Conservation (phyloP, 2,113 vertebrate species). For the Oxyruncus cristatus region DNA sequence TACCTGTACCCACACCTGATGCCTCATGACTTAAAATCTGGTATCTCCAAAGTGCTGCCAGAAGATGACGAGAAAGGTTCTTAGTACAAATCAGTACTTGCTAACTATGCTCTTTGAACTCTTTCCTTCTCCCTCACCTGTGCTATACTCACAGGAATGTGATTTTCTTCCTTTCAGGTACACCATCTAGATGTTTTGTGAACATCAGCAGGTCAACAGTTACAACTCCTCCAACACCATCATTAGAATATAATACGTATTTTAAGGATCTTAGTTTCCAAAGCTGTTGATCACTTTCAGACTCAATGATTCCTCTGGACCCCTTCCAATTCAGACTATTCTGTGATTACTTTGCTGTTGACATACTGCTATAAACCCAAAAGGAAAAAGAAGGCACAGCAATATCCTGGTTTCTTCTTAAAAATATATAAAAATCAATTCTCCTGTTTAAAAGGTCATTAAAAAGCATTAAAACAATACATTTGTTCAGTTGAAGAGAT, state of each 20-base stretch:
- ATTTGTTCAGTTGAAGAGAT: slow-evolving; percentile 35
- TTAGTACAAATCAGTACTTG: neutral
- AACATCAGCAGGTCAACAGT: neutral
- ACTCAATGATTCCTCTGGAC: neutral
- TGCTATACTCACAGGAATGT: neutral
- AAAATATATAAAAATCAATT: neutral
- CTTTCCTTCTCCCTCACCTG: neutral
- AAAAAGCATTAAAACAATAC: slow-evolving; percentile 16
- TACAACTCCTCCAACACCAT: neutral
- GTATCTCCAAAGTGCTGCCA: neutral
- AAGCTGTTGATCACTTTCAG: neutral
- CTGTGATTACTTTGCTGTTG: neutral
- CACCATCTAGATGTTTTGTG: neutral
- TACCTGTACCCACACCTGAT: neutral
- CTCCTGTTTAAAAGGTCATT: neutral
- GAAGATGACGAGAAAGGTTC: neutral
- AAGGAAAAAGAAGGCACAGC: neutral
- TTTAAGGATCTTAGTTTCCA: neutral
- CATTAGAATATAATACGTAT: neutral
- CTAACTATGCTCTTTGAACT: neutral
- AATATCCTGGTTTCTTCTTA: neutral
- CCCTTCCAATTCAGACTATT: neutral
- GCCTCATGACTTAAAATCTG: neutral
- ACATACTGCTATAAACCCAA: neutral
- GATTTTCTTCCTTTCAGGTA: neutral